A percentile compares a stretch with the other conserved stretches of the same genome.
These are phyloP conservation scores for Diceros bicornis DNA, from an alignment of 2,797 vertebrate genomes.

Conservation along the genomic window DNA sequence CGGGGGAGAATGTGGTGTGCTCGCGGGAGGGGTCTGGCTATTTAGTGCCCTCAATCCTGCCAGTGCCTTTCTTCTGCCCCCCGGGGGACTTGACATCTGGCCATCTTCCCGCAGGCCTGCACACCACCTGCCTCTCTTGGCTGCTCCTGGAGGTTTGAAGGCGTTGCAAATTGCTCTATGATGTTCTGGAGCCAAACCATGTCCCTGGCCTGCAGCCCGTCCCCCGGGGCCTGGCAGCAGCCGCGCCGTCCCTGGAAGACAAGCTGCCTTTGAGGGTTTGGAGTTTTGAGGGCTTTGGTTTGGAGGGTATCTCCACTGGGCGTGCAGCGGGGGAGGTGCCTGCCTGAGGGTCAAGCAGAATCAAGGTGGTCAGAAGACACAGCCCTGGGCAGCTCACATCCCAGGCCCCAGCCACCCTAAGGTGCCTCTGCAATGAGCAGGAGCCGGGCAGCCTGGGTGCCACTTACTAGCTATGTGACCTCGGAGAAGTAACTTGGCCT, in stretches of 20 bases:
- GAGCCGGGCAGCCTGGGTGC: background rate
- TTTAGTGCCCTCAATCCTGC: background rate
- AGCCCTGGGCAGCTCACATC: background rate
- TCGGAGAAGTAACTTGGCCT: background rate
- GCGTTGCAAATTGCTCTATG: slow-evolving; percentile 53
- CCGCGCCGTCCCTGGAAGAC: slow-evolving; percentile 63
- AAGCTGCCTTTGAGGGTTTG: slow-evolving; percentile 46
- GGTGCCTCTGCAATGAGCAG: background rate
- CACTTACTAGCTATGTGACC: background rate
- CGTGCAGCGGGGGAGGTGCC: background rate
- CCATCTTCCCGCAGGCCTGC: background rate
- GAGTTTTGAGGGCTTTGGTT: background rate
- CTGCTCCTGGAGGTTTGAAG: slow-evolving; percentile 14
- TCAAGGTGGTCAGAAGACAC: background rate
- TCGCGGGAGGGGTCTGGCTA: background rate
- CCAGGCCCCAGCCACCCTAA: background rate
- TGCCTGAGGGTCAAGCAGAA: background rate
- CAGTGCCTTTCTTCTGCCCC: background rate
- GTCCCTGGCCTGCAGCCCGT: slow-evolving; percentile 70
- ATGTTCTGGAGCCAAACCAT: slow-evolving; percentile 77
- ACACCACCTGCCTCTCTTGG: slow-evolving; percentile 27
- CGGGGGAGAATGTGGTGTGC: accelerated
- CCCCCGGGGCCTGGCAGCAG: slow-evolving; percentile 37
- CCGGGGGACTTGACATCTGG: background rate
- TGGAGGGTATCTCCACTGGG: background rate